phyloP scores from a whole-genome alignment of 1,140 invertebrate genomes.

The Conopomorpha cramerella region DNA sequence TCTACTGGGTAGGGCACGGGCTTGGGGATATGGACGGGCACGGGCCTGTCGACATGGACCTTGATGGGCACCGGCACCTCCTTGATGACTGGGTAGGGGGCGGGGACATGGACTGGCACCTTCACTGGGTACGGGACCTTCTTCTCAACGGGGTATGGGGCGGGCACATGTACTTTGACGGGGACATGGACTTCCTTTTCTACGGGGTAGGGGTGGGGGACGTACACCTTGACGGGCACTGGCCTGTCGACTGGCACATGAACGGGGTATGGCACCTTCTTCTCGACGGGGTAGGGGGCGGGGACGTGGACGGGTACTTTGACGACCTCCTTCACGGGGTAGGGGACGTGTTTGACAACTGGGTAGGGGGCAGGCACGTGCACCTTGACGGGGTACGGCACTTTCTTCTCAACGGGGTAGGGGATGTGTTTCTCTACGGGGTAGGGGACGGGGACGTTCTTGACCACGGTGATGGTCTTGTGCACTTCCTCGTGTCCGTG shows the following conservation, averaged over 20 bases:
- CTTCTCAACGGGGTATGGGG: constrained; percentile 65
- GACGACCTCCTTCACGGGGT: constrained; percentile 69
- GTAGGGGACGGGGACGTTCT: constrained; percentile 68
- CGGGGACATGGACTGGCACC: constrained; percentile 67
- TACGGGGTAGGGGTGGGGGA: constrained; percentile 70
- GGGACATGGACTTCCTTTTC: constrained; percentile 58
- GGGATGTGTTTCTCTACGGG: constrained; percentile 67
- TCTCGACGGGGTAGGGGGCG: constrained; percentile 72
- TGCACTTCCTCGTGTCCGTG: constrained; percentile 42
- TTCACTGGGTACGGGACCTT: constrained; percentile 66
- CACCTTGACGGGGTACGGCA: constrained; percentile 55
- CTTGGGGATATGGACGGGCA: constrained; percentile 74
- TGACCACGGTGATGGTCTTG: constrained; percentile 52
- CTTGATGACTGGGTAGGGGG: constrained; percentile 69
- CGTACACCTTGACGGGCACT: constrained; percentile 66
- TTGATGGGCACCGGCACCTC: constrained; percentile 69
- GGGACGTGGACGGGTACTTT: constrained; percentile 71
- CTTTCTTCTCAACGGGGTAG: constrained; percentile 61
- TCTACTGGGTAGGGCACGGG: constrained; percentile 66
- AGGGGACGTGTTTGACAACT: constrained; percentile 69
- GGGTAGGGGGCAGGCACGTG: constrained; percentile 68
- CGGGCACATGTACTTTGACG: constrained; percentile 63
- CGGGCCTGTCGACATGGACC: constrained; percentile 73
- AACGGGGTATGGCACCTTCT: constrained; percentile 69
- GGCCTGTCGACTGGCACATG: constrained; percentile 72